Base-by-base conservation (phyloP, 2,113 vertebrate species). In the Alouatta palliata region DNA sequence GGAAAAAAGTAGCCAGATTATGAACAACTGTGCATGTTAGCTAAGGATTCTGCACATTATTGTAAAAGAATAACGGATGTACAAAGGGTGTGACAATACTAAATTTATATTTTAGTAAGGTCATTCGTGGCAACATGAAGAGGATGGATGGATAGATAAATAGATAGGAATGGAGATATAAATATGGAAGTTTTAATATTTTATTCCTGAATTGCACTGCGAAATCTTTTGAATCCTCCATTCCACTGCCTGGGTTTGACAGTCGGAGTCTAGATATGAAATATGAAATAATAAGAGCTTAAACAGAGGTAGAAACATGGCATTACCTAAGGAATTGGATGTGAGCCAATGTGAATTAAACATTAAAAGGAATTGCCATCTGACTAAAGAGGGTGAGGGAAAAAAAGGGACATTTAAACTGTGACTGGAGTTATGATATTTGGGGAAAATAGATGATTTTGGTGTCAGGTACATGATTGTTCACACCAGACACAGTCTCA, bases 21-120 rank as follows among this genome's bases (percentile, higher is more conserved):
- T 58, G 19, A n/a, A 37, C 64, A 86, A 1, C 40, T 12, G 75
- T 91, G 82, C 8, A 37, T 83, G 23, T 82, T 89, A 86, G 54
- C 6, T 49, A 64, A 75, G 35, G 9, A 45, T 95, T 88, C 85
- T 73, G 17, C 5, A 87, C 27, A 27, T 79, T 89, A 56, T 71
- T 71, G 1, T 71, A 56, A 94, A 77, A 87, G 17, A 35, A 19
- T 77, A 45, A 64, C 83, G 32, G n/a, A 52, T 73, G 16, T 66
- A 37, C 25, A 68, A 77, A 14, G 30, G 25, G 2, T 79, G 52
- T 56, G 45, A 27, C 8, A 83, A 81, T 80, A 58, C 8, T 52
- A 90, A 40, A 68, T 84, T 54, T 92, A 76, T 81, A 49, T 68
- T 91, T 95, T 88, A 92, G 19, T 75, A 90, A 66, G 21, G 75